Evolutionary conservation across 2,888 invertebrate species (phyloP).

Genomic region (Thereva unica): DNA sequence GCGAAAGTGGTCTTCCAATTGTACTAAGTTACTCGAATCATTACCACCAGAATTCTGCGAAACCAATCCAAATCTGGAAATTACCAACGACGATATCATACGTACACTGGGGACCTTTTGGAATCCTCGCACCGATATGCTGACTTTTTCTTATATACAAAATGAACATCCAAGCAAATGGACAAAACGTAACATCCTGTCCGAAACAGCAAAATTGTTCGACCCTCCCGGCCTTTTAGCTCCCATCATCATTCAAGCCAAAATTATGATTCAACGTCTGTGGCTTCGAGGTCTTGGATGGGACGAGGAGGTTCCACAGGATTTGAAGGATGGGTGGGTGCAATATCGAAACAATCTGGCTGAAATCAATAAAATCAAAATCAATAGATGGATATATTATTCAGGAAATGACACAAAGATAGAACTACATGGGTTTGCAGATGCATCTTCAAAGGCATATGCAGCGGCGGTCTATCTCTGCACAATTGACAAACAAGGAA

Average conservation of each 20-base stretch:
- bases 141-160: neutral
- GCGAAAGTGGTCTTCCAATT: constrained; percentile 11
- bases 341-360: neutral
- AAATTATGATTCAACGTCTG: neutral
- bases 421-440: constrained; percentile 25
- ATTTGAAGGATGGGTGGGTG: neutral
- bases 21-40: neutral
- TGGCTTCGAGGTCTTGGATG: neutral
- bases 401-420: neutral
- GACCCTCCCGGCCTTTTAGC: constrained; percentile 12
- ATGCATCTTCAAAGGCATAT: constrained; percentile 20
- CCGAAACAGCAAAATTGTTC: neutral
- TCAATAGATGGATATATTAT: neutral
- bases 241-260: neutral
- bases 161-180: neutral
- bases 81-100: neutral
- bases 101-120: constrained; percentile 12
- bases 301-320: constrained; percentile 1
- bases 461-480: neutral
- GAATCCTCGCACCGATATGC: neutral
- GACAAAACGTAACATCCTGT: constrained; percentile 12
- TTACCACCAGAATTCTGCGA: neutral
- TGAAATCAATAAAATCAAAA: neutral
- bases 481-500: neutral
- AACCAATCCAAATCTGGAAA: neutral